Evolutionary conservation across 2,888 invertebrate genomes (phyloP), one percentile per base, ranked within the genome.

Genomic region (Plebejus melissa): DNA sequence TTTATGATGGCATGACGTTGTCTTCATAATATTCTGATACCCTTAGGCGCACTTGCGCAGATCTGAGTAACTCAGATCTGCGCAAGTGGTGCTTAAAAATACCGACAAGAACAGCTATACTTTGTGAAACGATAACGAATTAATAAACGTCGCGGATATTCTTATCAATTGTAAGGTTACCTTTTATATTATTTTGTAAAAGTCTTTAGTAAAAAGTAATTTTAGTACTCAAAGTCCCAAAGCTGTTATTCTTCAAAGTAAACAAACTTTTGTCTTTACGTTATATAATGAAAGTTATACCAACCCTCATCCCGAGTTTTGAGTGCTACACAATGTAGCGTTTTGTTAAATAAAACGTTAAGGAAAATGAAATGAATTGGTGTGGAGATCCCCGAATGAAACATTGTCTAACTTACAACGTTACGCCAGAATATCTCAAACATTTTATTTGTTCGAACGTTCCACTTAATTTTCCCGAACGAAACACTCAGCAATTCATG

Each of bases 361-460:
- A 65, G 65, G 65, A 65, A 65, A 65, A 65, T 65, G 65, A 65
- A 36, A 32, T 32, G 65, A 65, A 65, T 65, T 65, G 65, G 65
- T 65, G 32, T 36, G 32, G 65, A 65, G 65, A 65, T 65, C 32
- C 65, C 65, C 32, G 32, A 13, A 32, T 36, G 65, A 65, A 65
- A 65, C 65, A 65, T 65, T 65, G 65, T 65, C 32, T 65, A 65
- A 65, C 65, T 65, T 65, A 65, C 65, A 65, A 71, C 71, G 71
- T 71, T 71, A 41, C 71, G 7, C 32, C 32, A 1, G 32, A 65
- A 65, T 65, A 65, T 65, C 65, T 32, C 65, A 36, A 65, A 65
- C 36, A 65, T 65, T 65, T 65, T 65, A 36, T 65, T 65, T 36
- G 32, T 65, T 65, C 65, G 65, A 65, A 65, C 65, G 32, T 65